Conservation (phyloP, 1,140 invertebrate species). For the Tetramorium simillimum region DNA sequence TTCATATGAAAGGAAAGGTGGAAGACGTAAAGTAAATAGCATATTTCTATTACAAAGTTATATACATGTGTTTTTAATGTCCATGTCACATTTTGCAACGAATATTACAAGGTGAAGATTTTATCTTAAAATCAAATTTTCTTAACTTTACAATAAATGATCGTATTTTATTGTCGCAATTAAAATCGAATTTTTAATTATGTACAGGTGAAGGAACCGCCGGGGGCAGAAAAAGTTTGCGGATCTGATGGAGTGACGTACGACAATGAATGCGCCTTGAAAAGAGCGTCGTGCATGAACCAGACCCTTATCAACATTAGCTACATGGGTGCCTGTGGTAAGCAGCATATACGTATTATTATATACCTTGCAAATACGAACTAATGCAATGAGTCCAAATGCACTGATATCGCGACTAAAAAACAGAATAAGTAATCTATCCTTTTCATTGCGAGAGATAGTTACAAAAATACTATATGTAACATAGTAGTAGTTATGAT, state of each 20-base stretch:
- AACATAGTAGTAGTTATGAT: not conserved
- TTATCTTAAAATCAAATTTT: not conserved
- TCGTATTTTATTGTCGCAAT: not conserved
- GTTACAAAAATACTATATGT: not conserved
- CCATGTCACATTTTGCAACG: not conserved
- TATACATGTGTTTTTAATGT: not conserved
- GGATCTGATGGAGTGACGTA: constrained; percentile 92
- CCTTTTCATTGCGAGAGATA: not conserved
- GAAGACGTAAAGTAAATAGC: not conserved
- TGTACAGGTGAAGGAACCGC: constrained; percentile 81
- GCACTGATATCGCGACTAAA: not conserved
- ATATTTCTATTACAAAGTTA: not conserved
- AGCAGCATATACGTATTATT: constrained; percentile 80
- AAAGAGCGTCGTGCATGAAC: constrained; percentile 87
- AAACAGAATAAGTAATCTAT: not conserved
- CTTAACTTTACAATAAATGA: not conserved
- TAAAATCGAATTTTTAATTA: not conserved
- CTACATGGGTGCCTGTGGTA: constrained; percentile 94
- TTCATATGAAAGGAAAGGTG: too few species aligned
- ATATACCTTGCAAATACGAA: not conserved
- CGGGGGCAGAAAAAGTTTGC: constrained; percentile 87
- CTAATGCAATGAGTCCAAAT: not conserved
- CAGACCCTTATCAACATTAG: constrained; percentile 89
- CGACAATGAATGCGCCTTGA: constrained; percentile 90
- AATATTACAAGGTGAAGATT: not conserved